Evolutionary conservation across 2,888 invertebrate genomes (phyloP).

Genomic region (Dichetophora obliterata): DNA sequence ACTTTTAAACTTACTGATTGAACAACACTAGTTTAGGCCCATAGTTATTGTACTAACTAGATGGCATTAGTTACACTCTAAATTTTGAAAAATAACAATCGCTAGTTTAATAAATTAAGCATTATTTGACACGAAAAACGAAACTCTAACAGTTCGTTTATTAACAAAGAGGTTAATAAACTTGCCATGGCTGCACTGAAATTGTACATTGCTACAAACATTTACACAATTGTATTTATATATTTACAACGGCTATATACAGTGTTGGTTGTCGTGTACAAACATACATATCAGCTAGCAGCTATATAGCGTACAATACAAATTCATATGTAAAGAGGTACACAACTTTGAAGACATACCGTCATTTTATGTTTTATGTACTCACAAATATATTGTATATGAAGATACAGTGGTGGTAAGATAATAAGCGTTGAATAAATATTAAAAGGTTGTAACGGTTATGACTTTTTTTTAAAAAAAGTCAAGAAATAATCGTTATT

Average conservation of each 20-base stretch:
- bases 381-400: background rate
- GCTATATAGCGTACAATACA: background rate
- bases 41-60: too few species aligned
- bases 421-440: too few species aligned
- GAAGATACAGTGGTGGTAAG: too few species aligned
- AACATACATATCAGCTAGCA: too few species aligned
- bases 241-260: background rate
- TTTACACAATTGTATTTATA: constrained; percentile 32
- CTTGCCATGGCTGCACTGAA: constrained; percentile 40
- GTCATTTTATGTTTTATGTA: too few species aligned
- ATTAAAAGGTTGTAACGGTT: too few species aligned
- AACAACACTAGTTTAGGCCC: background rate
- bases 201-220: constrained; percentile 11
- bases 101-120: background rate
- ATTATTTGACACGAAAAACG: background rate
- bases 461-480: too few species aligned
- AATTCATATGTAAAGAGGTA: background rate
- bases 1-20: background rate
- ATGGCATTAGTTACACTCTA: too few species aligned
- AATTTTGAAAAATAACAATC: too few species aligned
- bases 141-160: background rate
- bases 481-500: too few species aligned
- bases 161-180: constrained; percentile 45
- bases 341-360: too few species aligned
- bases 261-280: too few species aligned